Conservation (phyloP, 2,113 vertebrate genomes). For the Acanthochromis polyacanthus region DNA sequence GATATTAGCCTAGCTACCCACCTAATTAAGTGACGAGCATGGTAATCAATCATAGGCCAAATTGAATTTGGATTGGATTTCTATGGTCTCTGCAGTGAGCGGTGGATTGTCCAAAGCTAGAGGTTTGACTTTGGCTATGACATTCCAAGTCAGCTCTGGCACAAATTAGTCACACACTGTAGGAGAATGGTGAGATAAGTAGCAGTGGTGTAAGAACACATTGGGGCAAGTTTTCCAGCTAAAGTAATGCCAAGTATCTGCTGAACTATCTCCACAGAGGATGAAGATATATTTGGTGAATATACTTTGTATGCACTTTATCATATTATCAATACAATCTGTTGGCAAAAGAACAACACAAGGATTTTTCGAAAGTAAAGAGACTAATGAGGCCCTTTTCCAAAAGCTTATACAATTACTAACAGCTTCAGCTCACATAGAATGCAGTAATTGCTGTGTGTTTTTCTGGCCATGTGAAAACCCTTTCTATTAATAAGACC, state of each 20-base stretch:
- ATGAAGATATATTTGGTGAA: neutral
- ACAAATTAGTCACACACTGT: constrained; percentile 61
- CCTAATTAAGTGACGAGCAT: constrained; percentile 69
- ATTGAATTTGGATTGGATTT: constrained; percentile 77
- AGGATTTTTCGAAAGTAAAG: constrained; percentile 1
- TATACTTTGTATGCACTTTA: neutral
- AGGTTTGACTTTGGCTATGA: constrained; percentile 72
- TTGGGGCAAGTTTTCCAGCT: constrained; percentile 12
- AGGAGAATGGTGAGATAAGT: constrained; percentile 37
- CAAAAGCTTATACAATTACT: neutral
- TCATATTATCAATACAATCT: neutral
- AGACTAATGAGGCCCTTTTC: constrained; percentile 23
- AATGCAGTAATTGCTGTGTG: constrained; percentile 33
- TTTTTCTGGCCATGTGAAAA: constrained; percentile 25
- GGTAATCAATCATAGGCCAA: constrained; percentile 79
- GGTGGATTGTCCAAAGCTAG: constrained; percentile 49
- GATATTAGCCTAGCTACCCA: constrained; percentile 73
- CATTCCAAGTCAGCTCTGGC: constrained; percentile 60
- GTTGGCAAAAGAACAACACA: neutral
- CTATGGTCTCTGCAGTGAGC: constrained; percentile 47
- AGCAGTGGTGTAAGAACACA: constrained; percentile 50
- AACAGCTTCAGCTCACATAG: constrained; percentile 19
- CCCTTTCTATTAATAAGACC: constrained; percentile 44
- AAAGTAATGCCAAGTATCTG: constrained; percentile 1
- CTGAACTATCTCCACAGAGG: constrained; percentile 9